A percentile compares a stretch with the other conserved stretches of the same genome.
Conservation (phyloP, 2,888 invertebrate species). For the Drosophila merina region DNA sequence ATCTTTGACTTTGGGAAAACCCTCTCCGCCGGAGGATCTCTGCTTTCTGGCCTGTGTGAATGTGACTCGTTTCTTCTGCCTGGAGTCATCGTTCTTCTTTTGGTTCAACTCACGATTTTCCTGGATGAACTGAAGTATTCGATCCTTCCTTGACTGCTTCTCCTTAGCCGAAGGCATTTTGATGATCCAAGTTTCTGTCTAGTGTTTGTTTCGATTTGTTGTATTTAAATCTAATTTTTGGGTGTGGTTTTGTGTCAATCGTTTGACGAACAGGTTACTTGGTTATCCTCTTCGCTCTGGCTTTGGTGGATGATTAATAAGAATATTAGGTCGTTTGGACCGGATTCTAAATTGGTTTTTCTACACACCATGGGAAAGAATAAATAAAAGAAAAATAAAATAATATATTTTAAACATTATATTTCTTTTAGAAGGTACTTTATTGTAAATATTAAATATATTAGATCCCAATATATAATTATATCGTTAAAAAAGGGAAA, state of each 20-base stretch:
- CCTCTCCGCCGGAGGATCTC: neutral
- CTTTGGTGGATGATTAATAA: neutral
- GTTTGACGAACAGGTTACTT: neutral
- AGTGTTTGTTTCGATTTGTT: neutral
- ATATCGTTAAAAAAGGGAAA: too few species aligned
- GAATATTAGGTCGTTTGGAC: conserved; percentile 18
- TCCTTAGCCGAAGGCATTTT: conserved; percentile 17
- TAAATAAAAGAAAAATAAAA: too few species aligned
- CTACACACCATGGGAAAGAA: too few species aligned
- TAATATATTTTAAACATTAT: too few species aligned
- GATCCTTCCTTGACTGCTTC: conserved; percentile 5
- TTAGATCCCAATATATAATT: too few species aligned
- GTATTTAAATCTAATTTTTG: conserved; percentile 5
- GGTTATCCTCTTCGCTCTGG: neutral
- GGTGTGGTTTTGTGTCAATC: too few species aligned
- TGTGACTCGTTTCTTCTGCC: conserved; percentile 67
- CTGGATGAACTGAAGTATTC: conserved; percentile 19
- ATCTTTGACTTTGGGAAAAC: conserved; percentile 34
- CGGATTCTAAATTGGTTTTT: too few species aligned
- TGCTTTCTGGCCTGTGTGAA: conserved; percentile 42
- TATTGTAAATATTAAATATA: too few species aligned
- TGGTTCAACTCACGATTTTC: conserved; percentile 2
- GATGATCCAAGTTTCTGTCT: neutral
- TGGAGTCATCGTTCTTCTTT: neutral
- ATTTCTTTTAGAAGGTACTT: too few species aligned